Evolutionary conservation across 2,797 vertebrate genomes (phyloP), one percentile per base, ranked within the genome.

Genomic region (Petrocephalus schoutedeni): DNA sequence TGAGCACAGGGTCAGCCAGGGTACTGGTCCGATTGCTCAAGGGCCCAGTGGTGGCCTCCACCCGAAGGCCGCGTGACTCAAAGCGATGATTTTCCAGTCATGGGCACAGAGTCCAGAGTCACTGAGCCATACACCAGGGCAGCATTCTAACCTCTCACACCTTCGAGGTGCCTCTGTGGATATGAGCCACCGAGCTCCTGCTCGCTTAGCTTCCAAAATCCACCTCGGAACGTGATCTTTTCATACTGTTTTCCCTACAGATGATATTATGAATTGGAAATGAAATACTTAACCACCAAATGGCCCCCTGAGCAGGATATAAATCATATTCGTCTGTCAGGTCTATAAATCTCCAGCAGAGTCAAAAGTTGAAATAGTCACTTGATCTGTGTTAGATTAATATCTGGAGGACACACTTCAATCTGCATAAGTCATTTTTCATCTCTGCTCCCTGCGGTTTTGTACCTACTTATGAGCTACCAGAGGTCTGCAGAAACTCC

Each of bases 351-450:
- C 45, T 61, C 51, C 54, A 51, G 12, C 19, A 77, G 23, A 86
- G 82, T 77, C 61, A 89, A 61, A 84, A 87, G 67, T 64, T 88
- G 77, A 89, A 45, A 82, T 28, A 56, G 77, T 41, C 49, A 82
- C 83, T 32, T 49, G n/a, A 80, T 86, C 84, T 88, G 67, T 82
- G 36, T 54, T 85, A 67, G 28, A 61, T 84, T 87, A 64, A 88
- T 41, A 88, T 71, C 41, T 87, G 59, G n/a, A 21, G 14, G 87
- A 77, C 28, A 86, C 6, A 23, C 67, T 51, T 85, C 58, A 85
- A 88, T 87, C 67, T 88, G 51, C 59, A 36, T 67, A 53, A 89
- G 23, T 87, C 51, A 87, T 59, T 87, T 57, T 16, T 59, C 57
- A 85, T 74, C 85, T 36, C 3, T 74, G 84, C 83, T 90, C 82